Evolutionary conservation across 2,113 vertebrate species (phyloP), one percentile per base, ranked within the genome.

Genomic region (Danionella cerebrum): DNA sequence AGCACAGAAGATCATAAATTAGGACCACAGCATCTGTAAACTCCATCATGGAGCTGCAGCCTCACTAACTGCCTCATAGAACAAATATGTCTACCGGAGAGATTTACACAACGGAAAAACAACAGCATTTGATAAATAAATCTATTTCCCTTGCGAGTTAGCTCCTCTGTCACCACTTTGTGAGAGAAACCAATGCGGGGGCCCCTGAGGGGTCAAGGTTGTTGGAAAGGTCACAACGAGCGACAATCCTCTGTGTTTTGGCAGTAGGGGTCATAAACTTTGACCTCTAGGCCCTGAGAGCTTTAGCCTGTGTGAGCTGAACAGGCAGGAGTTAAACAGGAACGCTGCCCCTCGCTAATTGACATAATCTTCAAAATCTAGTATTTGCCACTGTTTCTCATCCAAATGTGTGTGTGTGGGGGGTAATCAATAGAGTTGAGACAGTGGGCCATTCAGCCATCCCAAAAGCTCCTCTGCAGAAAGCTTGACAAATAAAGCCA

Each of bases 11-110:
- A 27, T 25, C 41, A 64, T 45, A 53, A 41, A 42, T 47, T 67
- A 51, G 42, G n/a, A 44, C 13, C 25, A 72, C 72, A 82, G 50
- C 82, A 83, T 84, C 82, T 87, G 85, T 70, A 72, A 82, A 84
- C 75, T 69, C 69, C 80, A 86, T 86, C 79, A 86, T 53, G 75
- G 58, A 64, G 10, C 82, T 79, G 76, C 79, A 79, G 82, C 80
- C 79, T 83, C 83, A 75, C 83, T 72, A 75, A 80, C 79, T 80
- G 11, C 82, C 77, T 76, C 27, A 73, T 79, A 83, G 81, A 81
- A 84, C 63, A 76, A 86, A 86, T 83, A 84, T 77, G 76, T 84
- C 83, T 78, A 69, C 33, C 50, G 19, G 31, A 8, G 60, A 78
- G 80, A 85, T 84, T 85, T 87, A 84, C 72, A 41, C 33, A 41